phyloP scores from a whole-genome alignment of 2,888 invertebrate species.

The Mythimna loreyi region DNA sequence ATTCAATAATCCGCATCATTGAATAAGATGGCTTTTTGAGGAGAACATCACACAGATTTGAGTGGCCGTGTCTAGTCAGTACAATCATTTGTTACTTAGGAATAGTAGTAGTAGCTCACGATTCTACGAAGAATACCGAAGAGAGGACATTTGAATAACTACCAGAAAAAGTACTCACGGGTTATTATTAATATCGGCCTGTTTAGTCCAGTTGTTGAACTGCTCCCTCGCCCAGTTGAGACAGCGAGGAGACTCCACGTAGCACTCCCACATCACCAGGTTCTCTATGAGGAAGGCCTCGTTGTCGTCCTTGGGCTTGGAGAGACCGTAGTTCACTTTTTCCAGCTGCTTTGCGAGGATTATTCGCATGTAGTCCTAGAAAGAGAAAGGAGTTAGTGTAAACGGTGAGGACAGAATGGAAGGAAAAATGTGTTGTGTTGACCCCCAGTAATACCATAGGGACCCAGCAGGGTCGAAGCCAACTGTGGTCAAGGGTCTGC shows the following conservation, averaged over 20 bases:
- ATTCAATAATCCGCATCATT: too few relatives aligned
- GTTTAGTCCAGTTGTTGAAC: conserved; percentile 80
- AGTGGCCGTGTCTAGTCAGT: too few relatives aligned
- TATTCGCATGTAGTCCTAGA: conserved; percentile 86
- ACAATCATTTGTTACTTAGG: too few relatives aligned
- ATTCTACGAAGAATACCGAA: too few relatives aligned
- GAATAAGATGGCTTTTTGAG: too few relatives aligned
- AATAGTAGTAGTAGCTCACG: too few relatives aligned
- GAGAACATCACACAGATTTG: too few relatives aligned
- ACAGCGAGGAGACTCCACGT: conserved; percentile 89
- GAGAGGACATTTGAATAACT: too few relatives aligned
- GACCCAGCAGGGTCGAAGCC: too few relatives aligned
- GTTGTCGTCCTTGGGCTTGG: conserved; percentile 87
- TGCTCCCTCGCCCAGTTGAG: conserved; percentile 86
- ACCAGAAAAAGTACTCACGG: conserved; percentile 77
- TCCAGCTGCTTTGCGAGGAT: conserved; percentile 84
- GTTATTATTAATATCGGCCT: conserved; percentile 78
- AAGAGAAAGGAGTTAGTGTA: background rate
- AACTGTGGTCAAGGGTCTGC: too few relatives aligned
- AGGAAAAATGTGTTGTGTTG: too few relatives aligned
- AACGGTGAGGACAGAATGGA: background rate
- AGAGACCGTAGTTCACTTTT: conserved; percentile 88
- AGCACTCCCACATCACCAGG: conserved; percentile 91
- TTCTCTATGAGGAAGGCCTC: conserved; percentile 91
- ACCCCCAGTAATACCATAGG: too few relatives aligned